Percentiles rank a stretch among this genome's conserved stretches.
These are phyloP conservation scores for Epizoanthus scotinus DNA, from an alignment of 92 coral and sea anemone species.

Conservation along the genomic window DNA sequence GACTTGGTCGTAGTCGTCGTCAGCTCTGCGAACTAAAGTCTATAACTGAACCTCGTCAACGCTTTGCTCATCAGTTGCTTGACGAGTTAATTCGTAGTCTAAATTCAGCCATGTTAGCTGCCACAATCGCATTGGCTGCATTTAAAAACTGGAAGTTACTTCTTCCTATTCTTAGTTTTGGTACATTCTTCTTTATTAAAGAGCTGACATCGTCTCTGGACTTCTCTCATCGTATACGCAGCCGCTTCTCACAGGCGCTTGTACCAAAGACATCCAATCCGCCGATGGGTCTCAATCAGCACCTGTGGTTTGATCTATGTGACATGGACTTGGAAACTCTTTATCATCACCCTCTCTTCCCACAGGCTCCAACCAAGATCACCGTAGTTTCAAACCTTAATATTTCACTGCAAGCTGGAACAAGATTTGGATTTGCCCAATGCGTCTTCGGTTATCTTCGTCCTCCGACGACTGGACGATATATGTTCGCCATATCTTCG, in stretches of 20 bases:
- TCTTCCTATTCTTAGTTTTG: not conserved
- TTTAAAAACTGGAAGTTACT: conserved; percentile 23
- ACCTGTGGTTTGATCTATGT: conserved; percentile 49
- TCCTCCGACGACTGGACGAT: conserved; percentile 61
- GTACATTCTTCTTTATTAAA: conserved; percentile 7
- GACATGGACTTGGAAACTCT: conserved; percentile 42
- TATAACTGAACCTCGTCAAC: too few species aligned
- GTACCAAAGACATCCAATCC: too few species aligned
- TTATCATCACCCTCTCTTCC: conserved; percentile 65
- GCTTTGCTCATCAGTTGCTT: too few species aligned
- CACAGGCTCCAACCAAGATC: conserved; percentile 61
- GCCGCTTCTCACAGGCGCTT: not conserved
- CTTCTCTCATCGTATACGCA: not conserved
- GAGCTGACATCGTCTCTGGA: not conserved
- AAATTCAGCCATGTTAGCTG: not conserved
- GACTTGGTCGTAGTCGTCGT: too few species aligned
- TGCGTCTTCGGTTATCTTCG: conserved; percentile 64
- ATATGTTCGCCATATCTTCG: conserved; percentile 65
- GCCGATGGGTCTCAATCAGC: conserved; percentile 45
- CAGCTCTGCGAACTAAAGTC: too few species aligned
- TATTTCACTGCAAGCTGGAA: conserved; percentile 20
- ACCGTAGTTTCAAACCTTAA: conserved; percentile 35
- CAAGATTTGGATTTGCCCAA: conserved; percentile 55
- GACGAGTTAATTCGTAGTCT: not conserved
- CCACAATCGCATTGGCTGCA: not conserved